Evolutionary conservation across 2,797 vertebrate genomes (phyloP), one percentile per base, ranked within the genome.

Genomic region (Semotilus atromaculatus): DNA sequence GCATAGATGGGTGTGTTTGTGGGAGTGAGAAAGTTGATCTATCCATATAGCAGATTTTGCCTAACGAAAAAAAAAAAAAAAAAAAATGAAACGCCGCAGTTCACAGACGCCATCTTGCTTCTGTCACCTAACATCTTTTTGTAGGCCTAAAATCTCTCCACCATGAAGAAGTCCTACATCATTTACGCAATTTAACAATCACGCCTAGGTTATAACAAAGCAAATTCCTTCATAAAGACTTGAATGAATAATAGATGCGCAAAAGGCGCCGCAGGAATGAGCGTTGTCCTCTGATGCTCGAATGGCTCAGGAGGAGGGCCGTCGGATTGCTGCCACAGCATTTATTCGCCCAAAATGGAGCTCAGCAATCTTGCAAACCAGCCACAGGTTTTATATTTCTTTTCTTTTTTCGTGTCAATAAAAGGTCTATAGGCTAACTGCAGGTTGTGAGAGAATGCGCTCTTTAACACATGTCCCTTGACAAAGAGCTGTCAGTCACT

Each of bases 101-200:
- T 89, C 62, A 58, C n/a, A 43, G 87, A 86, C 90, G 90, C 90
- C 90, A 91, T 91, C 90, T 91, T 91, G 88, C 84, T 88, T 87
- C 85, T 87, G 87, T 87, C 90, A 90, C 62, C 34, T 77, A 84
- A 85, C 73, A 88, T 89, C 75, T 76, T 81, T 73, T 70, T 55
- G 9, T n/a, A 18, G 62, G 62, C 62, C 62, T 31, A 43, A 62
- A 62, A 40, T 19, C 38, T 2, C 23, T 21, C 8, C 40, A 60
- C 21, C 45, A 26, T 4, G 7, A 67, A 26, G 3, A 14, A 45
- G 5, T n/a, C 29, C 34, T 34, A 26, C 38, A 40, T 60, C 31
- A 58, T 23, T 19, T 5, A 8, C 7, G n/a, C 40, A 58, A 76
- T 45, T 70, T 3, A 68, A 26, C 31, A 34, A 18, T 14, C 31